Evolutionary conservation across 2,113 vertebrate species (phyloP).

Genomic region (Lasiurus cinereus): DNA sequence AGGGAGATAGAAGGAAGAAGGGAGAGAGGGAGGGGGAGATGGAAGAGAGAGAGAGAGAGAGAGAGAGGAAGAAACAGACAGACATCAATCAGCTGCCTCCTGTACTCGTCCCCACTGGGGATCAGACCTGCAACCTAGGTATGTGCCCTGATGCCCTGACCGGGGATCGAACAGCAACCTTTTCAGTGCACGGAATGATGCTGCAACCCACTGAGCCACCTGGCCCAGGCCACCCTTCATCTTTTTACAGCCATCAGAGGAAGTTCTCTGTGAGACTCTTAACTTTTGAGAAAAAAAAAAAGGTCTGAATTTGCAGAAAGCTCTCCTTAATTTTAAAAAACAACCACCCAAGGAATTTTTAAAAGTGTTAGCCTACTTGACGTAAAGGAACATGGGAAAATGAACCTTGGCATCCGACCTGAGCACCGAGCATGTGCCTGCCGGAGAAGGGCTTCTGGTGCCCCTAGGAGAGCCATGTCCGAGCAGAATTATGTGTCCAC

Average conservation of each 20-base stretch:
- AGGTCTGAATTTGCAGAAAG: not conserved
- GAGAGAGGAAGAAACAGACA: too few species aligned
- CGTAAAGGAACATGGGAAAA: not conserved
- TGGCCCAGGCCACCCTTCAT: too few species aligned
- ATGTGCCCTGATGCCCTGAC: too few species aligned
- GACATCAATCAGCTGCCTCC: too few species aligned
- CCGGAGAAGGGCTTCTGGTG: not conserved
- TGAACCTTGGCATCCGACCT: not conserved
- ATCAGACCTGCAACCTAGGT: too few species aligned
- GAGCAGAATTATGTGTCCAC: not conserved
- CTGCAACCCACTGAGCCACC: too few species aligned
- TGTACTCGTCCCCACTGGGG: too few species aligned
- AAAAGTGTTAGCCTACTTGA: not conserved
- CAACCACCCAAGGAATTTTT: not conserved
- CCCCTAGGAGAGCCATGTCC: not conserved
- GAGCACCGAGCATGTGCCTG: fast-evolving
- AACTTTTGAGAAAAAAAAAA: not conserved
- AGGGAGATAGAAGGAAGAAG: too few species aligned
- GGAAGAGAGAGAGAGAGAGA: too few species aligned
- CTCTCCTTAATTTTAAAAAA: not conserved
- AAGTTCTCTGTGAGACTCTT: slow-evolving; percentile 33
- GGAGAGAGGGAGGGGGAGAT: too few species aligned
- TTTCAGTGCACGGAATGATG: too few species aligned
- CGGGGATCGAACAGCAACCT: too few species aligned
- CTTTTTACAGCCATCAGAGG: not conserved